Percentiles rank a stretch among this genome's conserved stretches.
phyloP scores from a whole-genome alignment of 2,797 vertebrate genomes.

The Gadopsis marmoratus region DNA sequence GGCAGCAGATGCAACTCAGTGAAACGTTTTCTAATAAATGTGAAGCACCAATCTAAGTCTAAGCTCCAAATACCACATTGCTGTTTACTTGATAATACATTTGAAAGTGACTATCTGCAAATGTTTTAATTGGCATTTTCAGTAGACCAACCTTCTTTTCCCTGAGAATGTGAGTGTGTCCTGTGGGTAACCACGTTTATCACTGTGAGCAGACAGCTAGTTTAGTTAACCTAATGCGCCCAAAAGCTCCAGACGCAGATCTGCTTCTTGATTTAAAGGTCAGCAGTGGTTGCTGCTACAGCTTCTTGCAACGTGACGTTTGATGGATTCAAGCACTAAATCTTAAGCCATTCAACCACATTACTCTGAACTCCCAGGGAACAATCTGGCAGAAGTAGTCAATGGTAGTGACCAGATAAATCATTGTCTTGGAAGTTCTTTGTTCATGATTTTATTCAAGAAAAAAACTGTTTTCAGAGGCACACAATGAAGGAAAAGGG shows the following conservation, averaged over 20 bases:
- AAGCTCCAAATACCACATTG: not conserved
- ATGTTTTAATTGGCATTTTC: not conserved
- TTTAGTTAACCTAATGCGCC: not conserved
- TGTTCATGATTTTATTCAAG: not conserved
- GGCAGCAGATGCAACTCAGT: not conserved
- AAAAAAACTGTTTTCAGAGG: not conserved
- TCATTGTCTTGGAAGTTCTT: not conserved
- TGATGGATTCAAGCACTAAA: not conserved
- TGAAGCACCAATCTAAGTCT: not conserved
- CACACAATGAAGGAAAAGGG: not conserved
- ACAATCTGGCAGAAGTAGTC: not conserved
- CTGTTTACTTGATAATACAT: not conserved
- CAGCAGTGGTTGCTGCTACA: not conserved
- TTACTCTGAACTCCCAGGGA: not conserved
- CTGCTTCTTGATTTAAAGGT: not conserved
- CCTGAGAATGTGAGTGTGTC: conserved; percentile 13
- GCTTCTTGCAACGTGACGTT: not conserved
- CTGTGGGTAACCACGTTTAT: not conserved
- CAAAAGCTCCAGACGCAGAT: conserved; percentile 8
- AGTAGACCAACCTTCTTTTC: not conserved
- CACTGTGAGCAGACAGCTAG: conserved; percentile 4
- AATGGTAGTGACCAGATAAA: not conserved
- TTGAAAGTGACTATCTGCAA: not conserved
- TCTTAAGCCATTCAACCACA: not conserved
- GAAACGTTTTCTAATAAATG: not conserved